These are phyloP conservation scores for Habrosyne pyritoides DNA, from an alignment of 2,888 invertebrate species.

Conservation along the genomic window DNA sequence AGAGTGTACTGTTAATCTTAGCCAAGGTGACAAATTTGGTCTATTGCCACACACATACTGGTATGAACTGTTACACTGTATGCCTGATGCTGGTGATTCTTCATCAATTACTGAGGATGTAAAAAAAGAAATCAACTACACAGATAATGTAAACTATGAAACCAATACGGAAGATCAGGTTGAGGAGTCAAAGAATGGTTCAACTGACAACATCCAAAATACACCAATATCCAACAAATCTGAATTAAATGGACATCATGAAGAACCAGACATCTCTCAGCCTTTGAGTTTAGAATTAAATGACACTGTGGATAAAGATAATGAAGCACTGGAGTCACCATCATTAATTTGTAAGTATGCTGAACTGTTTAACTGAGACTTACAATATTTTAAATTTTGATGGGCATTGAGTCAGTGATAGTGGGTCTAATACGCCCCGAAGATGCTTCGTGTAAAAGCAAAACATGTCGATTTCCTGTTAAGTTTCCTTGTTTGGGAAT, in stretches of 20 bases:
- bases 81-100: background rate
- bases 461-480: no score
- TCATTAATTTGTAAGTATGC: conserved; percentile 50
- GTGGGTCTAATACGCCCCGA: no score
- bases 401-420: no score
- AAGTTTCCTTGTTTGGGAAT: no score
- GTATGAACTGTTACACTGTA: conserved; percentile 66
- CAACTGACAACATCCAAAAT: background rate
- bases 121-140: conserved; percentile 7
- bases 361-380: no score
- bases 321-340: conserved; percentile 35
- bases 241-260: conserved; percentile 8
- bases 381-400: no score
- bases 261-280: background rate
- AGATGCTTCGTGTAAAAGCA: no score
- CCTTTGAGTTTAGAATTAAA: conserved; percentile 24
- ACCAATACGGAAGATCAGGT: conserved; percentile 13
- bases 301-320: conserved; percentile 20
- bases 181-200: conserved; percentile 14
- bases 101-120: conserved; percentile 11
- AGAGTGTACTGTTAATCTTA: conserved; percentile 52
- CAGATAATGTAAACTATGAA: conserved; percentile 8
- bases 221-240: no score
- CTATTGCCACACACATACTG: conserved; percentile 76
- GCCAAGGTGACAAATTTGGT: conserved; percentile 79